Percentiles rank a stretch among this genome's conserved stretches.
Evolutionary conservation across 2,888 invertebrate species (phyloP).

Genomic region (Caenorhabditis panamensis): DNA sequence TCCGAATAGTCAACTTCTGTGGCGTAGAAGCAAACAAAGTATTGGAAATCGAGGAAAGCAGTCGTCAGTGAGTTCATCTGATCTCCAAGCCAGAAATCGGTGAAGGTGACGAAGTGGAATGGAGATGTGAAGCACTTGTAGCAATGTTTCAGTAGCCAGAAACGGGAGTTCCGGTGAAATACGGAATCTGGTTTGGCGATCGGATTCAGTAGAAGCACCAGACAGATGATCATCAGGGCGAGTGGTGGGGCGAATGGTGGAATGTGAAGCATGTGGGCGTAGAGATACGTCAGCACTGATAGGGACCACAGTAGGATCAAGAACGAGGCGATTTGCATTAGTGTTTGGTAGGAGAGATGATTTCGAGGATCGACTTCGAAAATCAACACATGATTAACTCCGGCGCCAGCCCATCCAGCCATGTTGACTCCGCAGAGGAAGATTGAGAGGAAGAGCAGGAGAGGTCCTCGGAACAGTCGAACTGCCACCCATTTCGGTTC

Average conservation of each 20-base stretch:
- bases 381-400: constrained; percentile 84
- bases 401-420: constrained; percentile 83
- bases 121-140: constrained; percentile 82
- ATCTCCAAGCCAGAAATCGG: constrained; percentile 85
- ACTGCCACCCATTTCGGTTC: constrained; percentile 86
- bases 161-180: constrained; percentile 81
- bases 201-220: constrained; percentile 92
- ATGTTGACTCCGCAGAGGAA: constrained; percentile 84
- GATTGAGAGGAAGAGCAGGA: constrained; percentile 86
- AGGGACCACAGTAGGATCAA: constrained; percentile 82
- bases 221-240: constrained; percentile 87
- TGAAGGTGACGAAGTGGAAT: constrained; percentile 83
- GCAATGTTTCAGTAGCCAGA: constrained; percentile 80
- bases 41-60: constrained; percentile 94
- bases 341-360: constrained; percentile 83
- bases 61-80: constrained; percentile 90
- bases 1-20: constrained; percentile 82
- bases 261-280: constrained; percentile 89
- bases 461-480: constrained; percentile 93
- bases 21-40: constrained; percentile 92
- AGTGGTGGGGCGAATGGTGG: constrained; percentile 95
- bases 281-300: constrained; percentile 86
- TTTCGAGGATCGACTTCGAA: constrained; percentile 84
- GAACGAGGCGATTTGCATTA: constrained; percentile 83
- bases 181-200: constrained; percentile 92